Percentiles rank a stretch among this genome's conserved stretches.
Conservation (phyloP, 2,113 vertebrate species). For the Phyllostomus hastatus region DNA sequence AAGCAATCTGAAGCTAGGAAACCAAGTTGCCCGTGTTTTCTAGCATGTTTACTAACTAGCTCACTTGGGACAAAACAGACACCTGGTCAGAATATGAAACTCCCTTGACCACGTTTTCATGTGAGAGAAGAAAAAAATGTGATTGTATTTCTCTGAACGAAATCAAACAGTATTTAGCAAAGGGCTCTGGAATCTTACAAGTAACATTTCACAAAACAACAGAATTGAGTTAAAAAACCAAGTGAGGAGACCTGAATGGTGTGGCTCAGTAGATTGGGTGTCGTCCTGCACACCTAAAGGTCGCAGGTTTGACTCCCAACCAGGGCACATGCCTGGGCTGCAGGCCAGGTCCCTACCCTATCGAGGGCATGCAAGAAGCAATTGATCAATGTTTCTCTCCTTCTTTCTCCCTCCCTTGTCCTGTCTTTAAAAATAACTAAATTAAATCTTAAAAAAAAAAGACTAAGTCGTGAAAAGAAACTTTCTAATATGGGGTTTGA, state of each 20-base stretch:
- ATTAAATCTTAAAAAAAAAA: not conserved
- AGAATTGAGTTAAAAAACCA: constrained; percentile 67
- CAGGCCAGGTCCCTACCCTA: too few species aligned
- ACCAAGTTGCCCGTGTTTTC: fast-evolving
- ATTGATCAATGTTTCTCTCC: too few species aligned
- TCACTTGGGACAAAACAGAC: not conserved
- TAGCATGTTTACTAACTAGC: not conserved
- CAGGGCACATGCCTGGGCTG: too few species aligned
- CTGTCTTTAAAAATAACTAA: too few species aligned
- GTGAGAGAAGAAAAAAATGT: not conserved
- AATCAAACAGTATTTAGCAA: constrained; percentile 58
- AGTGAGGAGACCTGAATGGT: too few species aligned
- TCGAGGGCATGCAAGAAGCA: too few species aligned
- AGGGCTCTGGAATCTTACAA: constrained; percentile 70
- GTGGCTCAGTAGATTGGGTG: too few species aligned
- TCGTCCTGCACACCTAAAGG: too few species aligned
- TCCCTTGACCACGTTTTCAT: fast-evolving
- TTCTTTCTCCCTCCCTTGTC: too few species aligned
- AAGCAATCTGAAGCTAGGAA: not conserved
- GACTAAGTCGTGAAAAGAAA: constrained; percentile 72
- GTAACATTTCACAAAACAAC: constrained; percentile 72
- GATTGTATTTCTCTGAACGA: constrained; percentile 51
- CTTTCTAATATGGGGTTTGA: constrained; percentile 36
- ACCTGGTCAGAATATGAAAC: not conserved
- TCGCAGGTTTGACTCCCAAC: too few species aligned